A percentile compares a stretch with the other conserved stretches of the same genome.
Evolutionary conservation across 1,140 invertebrate genomes (phyloP).

Genomic region (Pogonomyrmex barbatus): DNA sequence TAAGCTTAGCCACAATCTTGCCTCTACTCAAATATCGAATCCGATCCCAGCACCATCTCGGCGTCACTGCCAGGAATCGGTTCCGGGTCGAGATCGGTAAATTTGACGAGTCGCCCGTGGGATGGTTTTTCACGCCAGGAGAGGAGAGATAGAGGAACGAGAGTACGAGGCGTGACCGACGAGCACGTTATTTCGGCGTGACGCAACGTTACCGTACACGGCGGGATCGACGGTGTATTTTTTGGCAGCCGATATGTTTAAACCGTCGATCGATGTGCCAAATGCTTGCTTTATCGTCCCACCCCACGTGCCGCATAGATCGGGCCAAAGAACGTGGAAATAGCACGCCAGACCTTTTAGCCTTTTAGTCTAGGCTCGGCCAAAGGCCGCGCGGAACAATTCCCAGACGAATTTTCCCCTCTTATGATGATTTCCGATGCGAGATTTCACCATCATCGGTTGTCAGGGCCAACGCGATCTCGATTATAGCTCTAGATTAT

Average conservation of each 20-base stretch:
- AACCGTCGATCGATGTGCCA: conserved; percentile 68
- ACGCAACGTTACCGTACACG: conserved; percentile 50
- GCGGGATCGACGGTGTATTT: conserved; percentile 53
- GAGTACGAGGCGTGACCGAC: conserved; percentile 57
- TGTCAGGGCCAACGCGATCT: not conserved
- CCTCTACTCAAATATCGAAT: conserved; percentile 40
- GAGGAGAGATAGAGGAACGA: conserved; percentile 3
- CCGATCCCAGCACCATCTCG: conserved; percentile 78
- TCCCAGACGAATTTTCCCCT: conserved; percentile 10
- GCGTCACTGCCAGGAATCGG: conserved; percentile 68
- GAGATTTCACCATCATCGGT: not conserved
- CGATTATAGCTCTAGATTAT: not conserved
- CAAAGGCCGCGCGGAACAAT: conserved; percentile 10
- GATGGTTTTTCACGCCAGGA: conserved; percentile 37
- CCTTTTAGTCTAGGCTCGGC: not conserved
- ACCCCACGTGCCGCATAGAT: conserved; percentile 4
- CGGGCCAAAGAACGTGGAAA: conserved; percentile 46
- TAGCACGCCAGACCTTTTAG: conserved; percentile 20
- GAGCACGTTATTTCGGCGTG: conserved; percentile 26
- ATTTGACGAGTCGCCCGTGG: conserved; percentile 61
- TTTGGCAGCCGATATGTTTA: conserved; percentile 65
- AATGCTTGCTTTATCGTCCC: conserved; percentile 61
- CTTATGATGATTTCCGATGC: not conserved
- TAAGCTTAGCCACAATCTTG: conserved; percentile 6
- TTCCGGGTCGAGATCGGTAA: conserved; percentile 75